Percentiles rank a stretch among this genome's conserved stretches.
phyloP scores from a whole-genome alignment of 2,113 vertebrate species.

The Chunga burmeisteri region DNA sequence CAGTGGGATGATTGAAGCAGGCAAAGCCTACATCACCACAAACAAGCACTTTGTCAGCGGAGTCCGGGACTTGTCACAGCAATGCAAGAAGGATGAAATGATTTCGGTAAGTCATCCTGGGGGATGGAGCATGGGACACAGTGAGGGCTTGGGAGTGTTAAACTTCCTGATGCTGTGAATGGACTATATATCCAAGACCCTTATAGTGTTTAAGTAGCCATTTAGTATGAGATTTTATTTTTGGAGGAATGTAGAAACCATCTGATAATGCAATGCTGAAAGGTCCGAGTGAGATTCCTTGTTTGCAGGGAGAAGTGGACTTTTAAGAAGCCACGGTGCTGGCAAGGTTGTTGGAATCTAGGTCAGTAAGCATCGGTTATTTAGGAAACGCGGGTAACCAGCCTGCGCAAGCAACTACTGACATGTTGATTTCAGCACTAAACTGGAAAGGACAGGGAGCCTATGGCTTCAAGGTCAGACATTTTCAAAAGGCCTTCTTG shows the following conservation, averaged over 20 bases:
- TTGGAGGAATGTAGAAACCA: background rate
- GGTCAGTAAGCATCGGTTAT: conserved; percentile 10
- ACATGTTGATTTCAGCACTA: background rate
- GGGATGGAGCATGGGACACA: background rate
- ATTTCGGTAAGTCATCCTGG: conserved; percentile 84
- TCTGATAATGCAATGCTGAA: background rate
- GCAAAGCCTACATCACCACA: conserved; percentile 89
- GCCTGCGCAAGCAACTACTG: background rate
- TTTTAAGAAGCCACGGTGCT: background rate
- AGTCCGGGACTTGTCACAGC: conserved; percentile 91
- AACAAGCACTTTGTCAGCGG: conserved; percentile 95
- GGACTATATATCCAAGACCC: background rate
- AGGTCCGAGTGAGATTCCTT: background rate
- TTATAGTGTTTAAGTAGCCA: background rate
- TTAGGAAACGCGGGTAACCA: background rate
- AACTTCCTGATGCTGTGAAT: background rate
- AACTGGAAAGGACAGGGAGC: background rate
- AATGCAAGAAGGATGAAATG: conserved; percentile 93
- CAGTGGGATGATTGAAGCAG: conserved; percentile 93
- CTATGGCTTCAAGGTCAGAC: background rate
- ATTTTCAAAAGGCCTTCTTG: background rate
- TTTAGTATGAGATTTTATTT: background rate
- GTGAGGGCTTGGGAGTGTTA: background rate
- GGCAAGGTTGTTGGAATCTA: background rate
- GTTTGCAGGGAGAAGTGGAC: background rate